These are phyloP conservation scores for Microplitis deprimator DNA, from an alignment of 2,888 invertebrate genomes.

Conservation along the genomic window DNA sequence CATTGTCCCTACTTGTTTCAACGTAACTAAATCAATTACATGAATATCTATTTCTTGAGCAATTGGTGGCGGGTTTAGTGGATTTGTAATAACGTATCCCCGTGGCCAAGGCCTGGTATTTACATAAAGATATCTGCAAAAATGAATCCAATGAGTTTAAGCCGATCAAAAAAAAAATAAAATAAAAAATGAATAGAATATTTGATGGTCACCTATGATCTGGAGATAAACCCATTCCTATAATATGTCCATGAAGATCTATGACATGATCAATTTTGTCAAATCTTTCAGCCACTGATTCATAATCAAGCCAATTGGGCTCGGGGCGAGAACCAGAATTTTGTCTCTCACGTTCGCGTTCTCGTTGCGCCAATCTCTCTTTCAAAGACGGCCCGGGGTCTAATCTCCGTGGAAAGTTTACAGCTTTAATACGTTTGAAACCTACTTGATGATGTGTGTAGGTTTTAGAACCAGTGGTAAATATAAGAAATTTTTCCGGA, in stretches of 20 bases:
- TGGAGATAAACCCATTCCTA: conserved; percentile 89
- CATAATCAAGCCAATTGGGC: conserved; percentile 80
- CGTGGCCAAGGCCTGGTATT: conserved; percentile 88
- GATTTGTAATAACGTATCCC: conserved; percentile 82
- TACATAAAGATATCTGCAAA: conserved; percentile 81
- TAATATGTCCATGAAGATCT: conserved; percentile 88
- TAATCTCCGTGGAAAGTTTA: conserved; percentile 79
- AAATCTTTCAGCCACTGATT: conserved; percentile 79
- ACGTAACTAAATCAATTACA: conserved; percentile 84
- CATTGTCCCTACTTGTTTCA: conserved; percentile 85
- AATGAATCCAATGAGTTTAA: background rate
- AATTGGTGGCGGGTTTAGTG: conserved; percentile 86
- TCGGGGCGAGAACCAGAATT: conserved; percentile 72
- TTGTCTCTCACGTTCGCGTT: conserved; percentile 73
- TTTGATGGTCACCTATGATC: conserved; percentile 75
- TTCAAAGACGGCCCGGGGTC: conserved; percentile 80
- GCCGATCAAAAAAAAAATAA: background rate
- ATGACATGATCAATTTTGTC: conserved; percentile 85
- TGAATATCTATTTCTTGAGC: conserved; percentile 91
- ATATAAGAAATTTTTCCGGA: conserved; percentile 83
- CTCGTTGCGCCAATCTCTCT: conserved; percentile 77
- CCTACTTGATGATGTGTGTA: conserved; percentile 90
- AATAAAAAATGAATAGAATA: conserved; percentile 27
- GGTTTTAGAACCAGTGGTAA: conserved; percentile 86
- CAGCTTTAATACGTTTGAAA: conserved; percentile 81